Conservation (phyloP, 1,140 invertebrate species). For the Aphelenchoides fujianensis region DNA sequence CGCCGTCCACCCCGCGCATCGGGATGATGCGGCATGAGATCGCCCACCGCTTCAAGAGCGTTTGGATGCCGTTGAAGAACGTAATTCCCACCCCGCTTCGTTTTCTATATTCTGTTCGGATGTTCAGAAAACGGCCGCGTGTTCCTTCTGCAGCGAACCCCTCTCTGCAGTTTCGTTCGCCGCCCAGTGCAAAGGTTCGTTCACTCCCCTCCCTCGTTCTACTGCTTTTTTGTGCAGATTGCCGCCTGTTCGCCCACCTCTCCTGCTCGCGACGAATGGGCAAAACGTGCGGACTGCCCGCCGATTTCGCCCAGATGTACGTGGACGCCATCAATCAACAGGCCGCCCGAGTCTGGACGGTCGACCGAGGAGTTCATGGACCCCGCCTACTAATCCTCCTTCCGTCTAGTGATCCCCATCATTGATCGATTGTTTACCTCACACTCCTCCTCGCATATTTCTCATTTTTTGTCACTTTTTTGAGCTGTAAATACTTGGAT, state of each 20-base stretch:
- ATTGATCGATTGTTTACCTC: no score
- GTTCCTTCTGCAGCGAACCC: not conserved
- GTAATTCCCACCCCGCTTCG: no score
- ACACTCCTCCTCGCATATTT: no score
- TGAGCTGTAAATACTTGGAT: no score
- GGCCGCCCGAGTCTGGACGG: no score
- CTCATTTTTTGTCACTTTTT: no score
- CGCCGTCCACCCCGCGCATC: not conserved
- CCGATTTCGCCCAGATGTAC: conserved; percentile 9
- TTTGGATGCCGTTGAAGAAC: conserved; percentile 13
- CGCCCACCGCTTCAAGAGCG: conserved; percentile 10
- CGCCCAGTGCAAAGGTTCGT: not conserved
- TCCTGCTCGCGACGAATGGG: conserved; percentile 10
- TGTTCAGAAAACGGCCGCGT: not conserved
- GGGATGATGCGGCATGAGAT: conserved; percentile 16
- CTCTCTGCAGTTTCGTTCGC: not conserved
- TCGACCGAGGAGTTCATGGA: no score
- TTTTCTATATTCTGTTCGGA: no score
- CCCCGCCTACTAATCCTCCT: no score
- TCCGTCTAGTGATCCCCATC: no score
- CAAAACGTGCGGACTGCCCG: conserved; percentile 14
- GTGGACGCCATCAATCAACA: no score
- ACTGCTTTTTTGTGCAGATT: conserved; percentile 5
- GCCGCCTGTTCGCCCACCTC: conserved; percentile 6
- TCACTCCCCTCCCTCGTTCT: not conserved